Evolutionary conservation across 2,888 invertebrate species (phyloP), one percentile per base, ranked within the genome.

Genomic region (Melinaea marsaeus): DNA sequence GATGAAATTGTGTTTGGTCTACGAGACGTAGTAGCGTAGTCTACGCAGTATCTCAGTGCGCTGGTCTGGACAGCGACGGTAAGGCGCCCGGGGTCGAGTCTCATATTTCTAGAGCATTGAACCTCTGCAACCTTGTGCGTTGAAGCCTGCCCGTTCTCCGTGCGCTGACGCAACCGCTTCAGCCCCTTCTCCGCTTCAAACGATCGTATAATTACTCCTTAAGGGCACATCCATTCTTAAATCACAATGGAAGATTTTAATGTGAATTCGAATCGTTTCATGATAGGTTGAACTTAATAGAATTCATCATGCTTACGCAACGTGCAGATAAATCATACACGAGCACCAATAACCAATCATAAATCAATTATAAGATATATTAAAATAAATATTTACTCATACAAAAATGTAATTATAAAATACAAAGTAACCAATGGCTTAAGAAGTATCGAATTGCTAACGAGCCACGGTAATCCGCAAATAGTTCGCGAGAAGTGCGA

Each of bases 91-190:
- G 86, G 89, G 88, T 88, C 88, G 86, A 81, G 81, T 85, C 79
- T 88, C 83, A 84, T 88, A 87, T 89, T 89, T 89, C 87, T 90
- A 89, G 90, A 90, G 88, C 90, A 89, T 89, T 90, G 90, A 90
- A 90, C 90, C 87, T 88, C 84, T 83, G 85, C 90, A 90, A 90
- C 90, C 90, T 90, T 90, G 90, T 88, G 84, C 84, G 82, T 90
- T 90, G 90, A 89, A 22, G 88, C 74, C 81, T 85, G 84, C 78
- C 89, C 90, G 86, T 87, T 88, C 89, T 88, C 89, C 79, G 84
- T 75, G 77, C 79, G 82, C 84, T 89, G 88, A 89, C 87, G 89
- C 89, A 90, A 90, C 83, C 78, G 71, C 80, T 81, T 74, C 85
- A 87, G 87, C 88, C 86, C 89, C 87, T 88, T 88, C 90, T 88